These are phyloP conservation scores for Spodoptera picta DNA, from an alignment of 2,888 invertebrate genomes.

Conservation along the genomic window DNA sequence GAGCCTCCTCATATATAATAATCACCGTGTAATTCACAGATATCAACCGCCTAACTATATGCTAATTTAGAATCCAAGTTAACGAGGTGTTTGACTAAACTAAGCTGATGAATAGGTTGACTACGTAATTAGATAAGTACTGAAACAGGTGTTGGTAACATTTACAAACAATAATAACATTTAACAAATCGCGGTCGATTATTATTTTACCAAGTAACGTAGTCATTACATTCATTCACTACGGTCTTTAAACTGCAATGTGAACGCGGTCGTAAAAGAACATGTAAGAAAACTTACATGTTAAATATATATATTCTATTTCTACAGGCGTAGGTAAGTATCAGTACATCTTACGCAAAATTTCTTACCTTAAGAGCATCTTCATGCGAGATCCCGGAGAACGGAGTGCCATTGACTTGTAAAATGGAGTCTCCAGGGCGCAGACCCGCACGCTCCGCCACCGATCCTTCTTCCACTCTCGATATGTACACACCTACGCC, in stretches of 20 bases:
- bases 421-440: slow-evolving; percentile 98
- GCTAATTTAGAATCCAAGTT: slow-evolving; percentile 33
- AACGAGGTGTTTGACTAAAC: slow-evolving; percentile 19
- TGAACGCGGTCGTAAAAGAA: too few species aligned
- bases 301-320: too few species aligned
- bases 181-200: too few species aligned
- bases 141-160: too few species aligned
- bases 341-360: slow-evolving; percentile 15
- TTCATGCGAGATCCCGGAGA: slow-evolving; percentile 96
- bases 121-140: too few species aligned
- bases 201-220: too few species aligned
- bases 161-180: too few species aligned
- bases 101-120: slow-evolving; percentile 1
- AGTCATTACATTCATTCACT: too few species aligned
- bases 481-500: slow-evolving; percentile 97
- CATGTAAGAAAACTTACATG: too few species aligned
- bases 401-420: slow-evolving; percentile 97
- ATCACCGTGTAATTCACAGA: slow-evolving; percentile 37
- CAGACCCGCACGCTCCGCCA: slow-evolving; percentile 95
- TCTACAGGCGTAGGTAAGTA: background rate
- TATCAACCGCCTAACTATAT: slow-evolving; percentile 31
- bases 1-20: slow-evolving; percentile 28
- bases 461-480: slow-evolving; percentile 96
- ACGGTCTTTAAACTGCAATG: too few species aligned
- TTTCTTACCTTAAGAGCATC: slow-evolving; percentile 95